These are phyloP conservation scores for Bombycilla garrulus DNA, from an alignment of 2,113 vertebrate genomes.

Conservation along the genomic window DNA sequence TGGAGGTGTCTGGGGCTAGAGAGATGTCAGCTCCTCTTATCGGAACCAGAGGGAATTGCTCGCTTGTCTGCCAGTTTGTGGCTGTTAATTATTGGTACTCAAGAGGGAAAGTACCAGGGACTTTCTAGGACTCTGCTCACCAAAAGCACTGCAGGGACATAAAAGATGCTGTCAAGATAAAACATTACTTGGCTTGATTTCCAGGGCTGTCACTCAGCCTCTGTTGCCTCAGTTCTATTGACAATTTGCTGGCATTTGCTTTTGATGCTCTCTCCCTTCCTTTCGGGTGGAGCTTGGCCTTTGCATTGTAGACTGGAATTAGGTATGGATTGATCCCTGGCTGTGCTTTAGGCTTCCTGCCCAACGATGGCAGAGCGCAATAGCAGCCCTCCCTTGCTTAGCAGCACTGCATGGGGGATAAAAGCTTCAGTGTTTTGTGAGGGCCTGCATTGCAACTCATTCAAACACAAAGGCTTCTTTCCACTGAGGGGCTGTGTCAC, in stretches of 20 bases:
- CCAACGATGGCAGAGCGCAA: fast-evolving
- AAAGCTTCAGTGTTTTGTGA: neutral
- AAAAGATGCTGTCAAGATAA: constrained; percentile 33
- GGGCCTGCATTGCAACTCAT: neutral
- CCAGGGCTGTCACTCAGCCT: neutral
- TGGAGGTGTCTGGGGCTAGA: neutral
- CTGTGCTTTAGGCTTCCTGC: neutral
- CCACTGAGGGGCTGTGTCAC: neutral
- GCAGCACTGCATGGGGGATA: neutral
- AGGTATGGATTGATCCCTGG: neutral
- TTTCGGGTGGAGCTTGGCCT: neutral
- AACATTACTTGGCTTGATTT: constrained; percentile 28
- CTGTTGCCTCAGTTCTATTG: neutral
- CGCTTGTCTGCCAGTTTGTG: neutral
- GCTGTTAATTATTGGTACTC: constrained; percentile 16
- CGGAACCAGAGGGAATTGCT: constrained; percentile 18
- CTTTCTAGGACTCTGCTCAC: neutral
- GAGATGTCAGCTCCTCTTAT: constrained; percentile 58
- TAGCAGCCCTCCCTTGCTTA: neutral
- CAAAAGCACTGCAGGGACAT: neutral
- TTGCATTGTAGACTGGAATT: neutral
- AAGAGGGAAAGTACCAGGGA: neutral
- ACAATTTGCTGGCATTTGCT: neutral
- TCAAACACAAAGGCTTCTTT: neutral
- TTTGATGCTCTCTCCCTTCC: neutral